Evolutionary conservation across 2,113 vertebrate species (phyloP).

Genomic region (Ptyas mucosa): DNA sequence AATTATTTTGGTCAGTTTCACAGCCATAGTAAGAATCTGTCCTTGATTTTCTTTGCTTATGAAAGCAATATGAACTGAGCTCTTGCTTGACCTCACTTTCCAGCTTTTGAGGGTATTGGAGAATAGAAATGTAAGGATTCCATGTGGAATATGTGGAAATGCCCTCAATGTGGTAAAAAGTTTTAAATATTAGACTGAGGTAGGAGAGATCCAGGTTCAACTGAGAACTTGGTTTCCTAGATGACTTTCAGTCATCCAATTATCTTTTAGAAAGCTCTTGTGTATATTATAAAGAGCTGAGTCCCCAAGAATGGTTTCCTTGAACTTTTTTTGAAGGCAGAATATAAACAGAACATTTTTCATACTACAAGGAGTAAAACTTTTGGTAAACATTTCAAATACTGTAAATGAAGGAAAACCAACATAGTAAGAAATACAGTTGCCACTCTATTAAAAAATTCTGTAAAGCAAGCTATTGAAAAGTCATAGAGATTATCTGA

Average conservation of each 20-base stretch:
- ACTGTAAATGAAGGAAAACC: background rate
- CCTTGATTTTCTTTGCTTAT: background rate
- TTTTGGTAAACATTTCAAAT: slow-evolving; percentile 13
- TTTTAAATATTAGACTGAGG: no score
- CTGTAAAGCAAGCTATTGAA: background rate
- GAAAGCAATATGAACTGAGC: background rate
- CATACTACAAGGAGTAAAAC: background rate
- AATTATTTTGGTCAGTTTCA: background rate
- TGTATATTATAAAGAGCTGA: no score
- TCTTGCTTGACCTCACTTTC: background rate
- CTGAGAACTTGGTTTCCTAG: no score
- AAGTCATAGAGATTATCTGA: background rate
- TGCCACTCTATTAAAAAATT: background rate
- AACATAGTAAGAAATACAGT: background rate
- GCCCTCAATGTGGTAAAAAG: no score
- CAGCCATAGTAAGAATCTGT: background rate
- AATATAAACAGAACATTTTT: no score
- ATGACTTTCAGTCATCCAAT: no score
- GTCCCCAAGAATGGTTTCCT: no score
- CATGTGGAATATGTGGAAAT: no score
- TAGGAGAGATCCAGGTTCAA: no score
- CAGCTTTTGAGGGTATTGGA: background rate
- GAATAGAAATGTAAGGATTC: no score
- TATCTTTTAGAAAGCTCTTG: no score
- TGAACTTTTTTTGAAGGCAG: no score